Evolutionary conservation across 2,797 vertebrate genomes (phyloP), one percentile per base, ranked within the genome.

Genomic region (Bovichtus variegatus): DNA sequence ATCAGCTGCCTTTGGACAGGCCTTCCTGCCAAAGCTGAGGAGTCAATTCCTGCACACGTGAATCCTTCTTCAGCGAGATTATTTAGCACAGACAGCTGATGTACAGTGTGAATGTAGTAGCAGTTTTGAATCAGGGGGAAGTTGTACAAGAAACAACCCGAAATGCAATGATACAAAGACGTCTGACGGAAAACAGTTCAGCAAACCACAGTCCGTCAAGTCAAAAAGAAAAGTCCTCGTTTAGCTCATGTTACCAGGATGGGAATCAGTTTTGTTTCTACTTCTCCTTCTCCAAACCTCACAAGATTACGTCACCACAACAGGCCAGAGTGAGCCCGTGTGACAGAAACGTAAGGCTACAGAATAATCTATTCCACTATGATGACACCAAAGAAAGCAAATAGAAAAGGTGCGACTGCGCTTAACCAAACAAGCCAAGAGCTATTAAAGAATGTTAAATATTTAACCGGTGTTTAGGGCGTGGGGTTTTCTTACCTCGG

Each of bases 401-500:
- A 80, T 0, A 50, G 16, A 11, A 50, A 5, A 18, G 13, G 19
- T 53, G 59, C 40, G 53, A 7, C 27, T 49, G 10, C 8, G 8
- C n/a, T 64, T 38, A 6, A 57, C 44, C 34, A 60, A 67, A 57
- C n/a, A 10, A 80, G 43, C 54, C 43, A 23, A 63, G 23, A 51
- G 53, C 41, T 29, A 0, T 31, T 3, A 61, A 29, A 51, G 16
- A 10, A 34, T 40, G 60, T 67, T 38, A 16, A 67, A 64, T 73
- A 57, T 84, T 53, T 66, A 54, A 58, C 21, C 54, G 12, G 18
- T 47, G 23, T 70, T 64, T 44, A 43, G 27, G 16, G 50, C 11
- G 21, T 15, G 31, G 19, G 18, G 12, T 65, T 47, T 2, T 76
- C 83, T 70, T 67, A 99, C 98, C 97, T 99, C 98, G 16, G 97